Evolutionary conservation across 1,140 invertebrate species (phyloP).

Genomic region (Cyphomyrmex costatus): DNA sequence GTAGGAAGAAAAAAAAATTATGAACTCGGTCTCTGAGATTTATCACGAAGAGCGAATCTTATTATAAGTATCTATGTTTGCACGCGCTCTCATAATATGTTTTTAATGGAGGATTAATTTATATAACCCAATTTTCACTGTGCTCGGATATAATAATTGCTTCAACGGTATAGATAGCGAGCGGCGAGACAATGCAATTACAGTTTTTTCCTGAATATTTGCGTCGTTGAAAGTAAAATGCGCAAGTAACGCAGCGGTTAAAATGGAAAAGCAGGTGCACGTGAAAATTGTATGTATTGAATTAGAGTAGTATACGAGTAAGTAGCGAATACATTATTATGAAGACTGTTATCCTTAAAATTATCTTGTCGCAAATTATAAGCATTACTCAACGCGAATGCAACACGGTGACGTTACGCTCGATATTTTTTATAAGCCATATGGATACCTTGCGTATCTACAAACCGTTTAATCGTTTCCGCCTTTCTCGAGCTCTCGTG

Average conservation of each 20-base stretch:
- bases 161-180: background rate
- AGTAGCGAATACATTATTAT: slow-evolving; percentile 1
- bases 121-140: background rate
- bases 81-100: background rate
- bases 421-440: slow-evolving; percentile 65
- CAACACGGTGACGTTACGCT: slow-evolving; percentile 32
- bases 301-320: slow-evolving; percentile 14
- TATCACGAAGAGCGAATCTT: slow-evolving; percentile 30
- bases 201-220: slow-evolving; percentile 11
- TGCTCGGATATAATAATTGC: slow-evolving; percentile 14
- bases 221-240: background rate
- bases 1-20: slow-evolving; percentile 65
- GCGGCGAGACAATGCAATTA: background rate
- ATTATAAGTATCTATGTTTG: background rate
- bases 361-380: slow-evolving; percentile 68
- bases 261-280: slow-evolving; percentile 43
- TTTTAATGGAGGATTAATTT: slow-evolving; percentile 22
- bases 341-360: slow-evolving; percentile 50
- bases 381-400: slow-evolving; percentile 50
- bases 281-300: slow-evolving; percentile 12
- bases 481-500: background rate
- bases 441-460: slow-evolving; percentile 54
- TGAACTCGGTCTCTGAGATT: slow-evolving; percentile 16
- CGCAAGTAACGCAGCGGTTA: slow-evolving; percentile 10
- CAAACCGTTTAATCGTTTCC: slow-evolving; percentile 70